These are phyloP conservation scores for Graptemys geographica DNA, from an alignment of 2,797 vertebrate species.

Conservation along the genomic window DNA sequence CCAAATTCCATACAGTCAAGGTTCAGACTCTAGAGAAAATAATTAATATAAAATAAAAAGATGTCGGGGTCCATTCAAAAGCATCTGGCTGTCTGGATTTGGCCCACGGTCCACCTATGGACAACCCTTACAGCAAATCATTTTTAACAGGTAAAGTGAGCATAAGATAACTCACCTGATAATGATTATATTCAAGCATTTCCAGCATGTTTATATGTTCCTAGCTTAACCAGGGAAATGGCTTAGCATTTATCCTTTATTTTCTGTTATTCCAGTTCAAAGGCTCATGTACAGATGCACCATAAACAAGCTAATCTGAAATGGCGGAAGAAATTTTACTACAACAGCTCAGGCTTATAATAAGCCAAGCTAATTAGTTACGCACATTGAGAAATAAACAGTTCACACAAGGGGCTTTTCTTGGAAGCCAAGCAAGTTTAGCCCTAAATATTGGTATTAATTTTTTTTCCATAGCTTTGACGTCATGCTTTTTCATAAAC, in stretches of 20 bases:
- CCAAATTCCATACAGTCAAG: background rate
- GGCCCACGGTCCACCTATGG: background rate
- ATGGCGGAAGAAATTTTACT: constrained; percentile 70
- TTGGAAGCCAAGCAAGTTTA: constrained; percentile 85
- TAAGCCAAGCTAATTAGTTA: constrained; percentile 90
- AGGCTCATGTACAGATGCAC: constrained; percentile 65
- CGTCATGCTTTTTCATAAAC: constrained; percentile 88
- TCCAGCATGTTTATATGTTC: constrained; percentile 87
- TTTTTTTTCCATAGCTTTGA: constrained; percentile 89
- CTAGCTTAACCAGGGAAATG: constrained; percentile 44
- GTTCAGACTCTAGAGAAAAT: background rate
- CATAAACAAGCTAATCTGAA: constrained; percentile 76
- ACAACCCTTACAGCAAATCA: background rate
- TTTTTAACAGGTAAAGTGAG: background rate
- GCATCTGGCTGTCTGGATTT: background rate
- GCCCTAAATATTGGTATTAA: constrained; percentile 89
- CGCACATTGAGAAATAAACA: constrained; percentile 87
- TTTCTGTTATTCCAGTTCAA: constrained; percentile 58
- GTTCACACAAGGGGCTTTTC: constrained; percentile 84
- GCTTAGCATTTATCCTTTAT: constrained; percentile 55
- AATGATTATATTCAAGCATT: constrained; percentile 99
- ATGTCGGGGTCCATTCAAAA: background rate
- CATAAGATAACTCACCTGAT: constrained; percentile 90
- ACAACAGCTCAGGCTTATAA: constrained; percentile 84
- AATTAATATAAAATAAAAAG: background rate